Evolutionary conservation across 1,140 invertebrate genomes (phyloP).

Genomic region (Drosophila yakuba): DNA sequence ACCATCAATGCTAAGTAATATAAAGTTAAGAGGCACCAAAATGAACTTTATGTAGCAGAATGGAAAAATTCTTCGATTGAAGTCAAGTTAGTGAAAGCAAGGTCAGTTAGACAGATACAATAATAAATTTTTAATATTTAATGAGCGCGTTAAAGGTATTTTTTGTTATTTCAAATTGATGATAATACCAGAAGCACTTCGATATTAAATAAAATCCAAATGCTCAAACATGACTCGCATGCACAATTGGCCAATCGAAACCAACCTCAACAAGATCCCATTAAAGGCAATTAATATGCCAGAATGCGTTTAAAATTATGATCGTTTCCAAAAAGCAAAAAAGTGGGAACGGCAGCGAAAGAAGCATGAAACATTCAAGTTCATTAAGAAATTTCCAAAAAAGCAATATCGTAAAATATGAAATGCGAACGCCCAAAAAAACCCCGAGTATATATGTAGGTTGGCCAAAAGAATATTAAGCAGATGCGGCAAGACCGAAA

Average conservation of each 20-base stretch:
- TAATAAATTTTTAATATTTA: background rate
- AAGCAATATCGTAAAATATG: slow-evolving; percentile 23
- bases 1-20: too few relatives aligned
- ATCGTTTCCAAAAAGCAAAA: background rate
- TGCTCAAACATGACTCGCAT: background rate
- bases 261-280: background rate
- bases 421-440: slow-evolving; percentile 13
- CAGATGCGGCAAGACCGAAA: slow-evolving; percentile 21
- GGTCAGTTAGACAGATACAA: background rate
- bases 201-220: background rate
- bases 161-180: too few relatives aligned
- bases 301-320: slow-evolving; percentile 26
- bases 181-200: background rate
- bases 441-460: slow-evolving; percentile 3
- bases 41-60: too few relatives aligned
- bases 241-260: background rate
- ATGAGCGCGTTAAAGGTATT: background rate
- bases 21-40: too few relatives aligned
- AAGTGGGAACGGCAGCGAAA: slow-evolving; percentile 1
- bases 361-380: slow-evolving; percentile 13
- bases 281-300: slow-evolving; percentile 20
- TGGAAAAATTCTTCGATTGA: background rate
- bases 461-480: slow-evolving; percentile 53
- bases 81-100: background rate
- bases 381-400: slow-evolving; percentile 55